Base-by-base conservation (phyloP, 2,797 vertebrate species). In the Macrochelys suwanniensis region DNA sequence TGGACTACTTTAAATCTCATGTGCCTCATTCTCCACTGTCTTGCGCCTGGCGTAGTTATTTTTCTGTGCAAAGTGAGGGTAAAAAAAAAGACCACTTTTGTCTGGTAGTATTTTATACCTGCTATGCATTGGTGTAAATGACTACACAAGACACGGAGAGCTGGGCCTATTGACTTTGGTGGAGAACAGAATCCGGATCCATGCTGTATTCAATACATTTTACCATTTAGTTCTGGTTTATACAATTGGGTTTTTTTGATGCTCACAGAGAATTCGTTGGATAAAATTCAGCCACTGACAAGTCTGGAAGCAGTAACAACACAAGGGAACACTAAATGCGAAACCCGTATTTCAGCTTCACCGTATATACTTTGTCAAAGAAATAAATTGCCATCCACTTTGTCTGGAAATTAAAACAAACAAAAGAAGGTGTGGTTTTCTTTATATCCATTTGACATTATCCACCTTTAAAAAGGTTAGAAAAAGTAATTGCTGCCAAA, bases 401-500 rank as follows among this genome's bases (percentile, higher is more conserved):
- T 42, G 2, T 11, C 1, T 16, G 33, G 89, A 92, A 96, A 85
- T 26, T 47, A 92, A 92, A 80, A 6, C 45, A 47, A 84, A 87
- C 13, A 56, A 83, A 85, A 42, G 17, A 84, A 94, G 45, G 47
- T 78, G 45, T 6, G 33, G 45, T 88, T 33, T 88, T 28, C 57
- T 82, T 59, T 79, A 2, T 42, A 84, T 87, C 51, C 0, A 3
- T 42, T 85, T 83, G 28, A 49, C 56, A 50, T 47, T 65, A 88
- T 21, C 57, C 8, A 59, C 61, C 54, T 68, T 88, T 84, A 51
- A 83, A 83, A 94, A 65, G 50, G 0, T 88, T 71, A 71, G 68
- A n/a, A 82, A 96, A 92, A 51, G 61, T 89, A 78, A 85, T 87
- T 50, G 45, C 85, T 77, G 76, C 47, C 71, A 89, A 93, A 33